Percentiles rank a stretch among this genome's conserved stretches.
Conservation (phyloP, 1,140 invertebrate genomes). For the Dendrolimus kikuchii region DNA sequence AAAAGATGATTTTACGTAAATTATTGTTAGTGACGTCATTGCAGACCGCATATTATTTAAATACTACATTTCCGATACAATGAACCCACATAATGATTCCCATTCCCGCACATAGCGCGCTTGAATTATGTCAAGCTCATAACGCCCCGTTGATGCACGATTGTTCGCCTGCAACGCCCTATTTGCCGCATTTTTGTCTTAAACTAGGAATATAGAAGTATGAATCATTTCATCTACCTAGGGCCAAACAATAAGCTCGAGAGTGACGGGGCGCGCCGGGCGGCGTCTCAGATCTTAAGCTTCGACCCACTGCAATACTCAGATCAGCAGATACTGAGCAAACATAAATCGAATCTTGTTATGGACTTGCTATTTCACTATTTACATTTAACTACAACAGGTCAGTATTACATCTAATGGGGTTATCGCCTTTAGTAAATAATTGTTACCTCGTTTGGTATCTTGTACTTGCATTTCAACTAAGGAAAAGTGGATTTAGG, state of each 20-base stretch:
- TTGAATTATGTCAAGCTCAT: constrained; percentile 48
- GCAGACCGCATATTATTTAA: constrained; percentile 7
- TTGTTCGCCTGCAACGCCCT: constrained; percentile 53
- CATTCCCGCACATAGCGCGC: constrained; percentile 15
- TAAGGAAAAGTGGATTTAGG: too few relatives aligned
- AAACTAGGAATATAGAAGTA: constrained; percentile 45
- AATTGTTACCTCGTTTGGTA: constrained; percentile 6
- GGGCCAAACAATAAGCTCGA: constrained; percentile 50
- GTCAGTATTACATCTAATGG: constrained; percentile 51
- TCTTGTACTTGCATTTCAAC: background rate
- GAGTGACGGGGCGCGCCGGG: constrained; percentile 55
- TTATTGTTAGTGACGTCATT: constrained; percentile 16
- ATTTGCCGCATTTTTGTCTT: constrained; percentile 60
- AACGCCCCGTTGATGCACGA: constrained; percentile 24
- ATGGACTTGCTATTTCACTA: constrained; percentile 50
- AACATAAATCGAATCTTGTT: constrained; percentile 57
- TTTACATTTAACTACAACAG: constrained; percentile 39
- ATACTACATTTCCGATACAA: constrained; percentile 10
- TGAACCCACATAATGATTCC: constrained; percentile 13
- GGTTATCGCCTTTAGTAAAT: constrained; percentile 33
- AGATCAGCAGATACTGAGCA: constrained; percentile 47
- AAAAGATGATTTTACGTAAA: too few relatives aligned
- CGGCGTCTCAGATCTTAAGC: constrained; percentile 47
- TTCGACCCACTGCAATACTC: constrained; percentile 32
- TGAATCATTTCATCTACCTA: constrained; percentile 58